Percentiles rank a stretch among this genome's conserved stretches.
Conservation (phyloP, 2,888 invertebrate species). For the Trachelus iudaicus region DNA sequence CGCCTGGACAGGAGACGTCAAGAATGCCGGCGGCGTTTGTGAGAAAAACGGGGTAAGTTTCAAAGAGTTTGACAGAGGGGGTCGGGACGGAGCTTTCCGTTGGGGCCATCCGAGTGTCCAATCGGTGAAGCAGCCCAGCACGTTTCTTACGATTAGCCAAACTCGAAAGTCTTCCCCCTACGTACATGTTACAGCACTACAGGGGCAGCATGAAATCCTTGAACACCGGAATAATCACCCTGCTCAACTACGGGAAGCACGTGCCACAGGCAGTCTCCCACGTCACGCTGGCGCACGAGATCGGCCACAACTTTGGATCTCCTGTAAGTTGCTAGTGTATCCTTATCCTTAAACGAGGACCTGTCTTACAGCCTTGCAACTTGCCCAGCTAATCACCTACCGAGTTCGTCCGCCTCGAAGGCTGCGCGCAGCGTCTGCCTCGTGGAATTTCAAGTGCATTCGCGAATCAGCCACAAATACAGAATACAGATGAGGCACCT, state of each 20-base stretch:
- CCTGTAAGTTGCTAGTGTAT: slow-evolving; percentile 74
- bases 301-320: slow-evolving; percentile 97
- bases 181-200: slow-evolving; percentile 78
- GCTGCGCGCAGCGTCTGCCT: not conserved
- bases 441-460: not conserved
- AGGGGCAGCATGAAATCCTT: slow-evolving; percentile 90
- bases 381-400: not conserved
- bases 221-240: slow-evolving; percentile 95
- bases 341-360: slow-evolving; percentile 17
- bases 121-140: too few relatives aligned
- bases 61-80: too few relatives aligned
- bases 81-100: too few relatives aligned
- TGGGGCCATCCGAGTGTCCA: too few relatives aligned
- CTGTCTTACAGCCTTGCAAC: slow-evolving; percentile 15
- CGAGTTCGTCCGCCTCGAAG: not conserved
- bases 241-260: slow-evolving; percentile 94
- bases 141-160: too few relatives aligned
- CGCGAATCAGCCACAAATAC: slow-evolving; percentile 6
- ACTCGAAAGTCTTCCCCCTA: too few relatives aligned
- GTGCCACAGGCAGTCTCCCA: slow-evolving; percentile 95
- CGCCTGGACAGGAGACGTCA: slow-evolving; percentile 96
- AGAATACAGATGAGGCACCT: slow-evolving; percentile 15
- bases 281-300: slow-evolving; percentile 95
- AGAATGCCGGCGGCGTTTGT: slow-evolving; percentile 96
- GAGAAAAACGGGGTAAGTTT: slow-evolving; percentile 89